Evolutionary conservation across 2,888 invertebrate species (phyloP), one percentile per base, ranked within the genome.

Genomic region (Caenorhabditis sp.): DNA sequence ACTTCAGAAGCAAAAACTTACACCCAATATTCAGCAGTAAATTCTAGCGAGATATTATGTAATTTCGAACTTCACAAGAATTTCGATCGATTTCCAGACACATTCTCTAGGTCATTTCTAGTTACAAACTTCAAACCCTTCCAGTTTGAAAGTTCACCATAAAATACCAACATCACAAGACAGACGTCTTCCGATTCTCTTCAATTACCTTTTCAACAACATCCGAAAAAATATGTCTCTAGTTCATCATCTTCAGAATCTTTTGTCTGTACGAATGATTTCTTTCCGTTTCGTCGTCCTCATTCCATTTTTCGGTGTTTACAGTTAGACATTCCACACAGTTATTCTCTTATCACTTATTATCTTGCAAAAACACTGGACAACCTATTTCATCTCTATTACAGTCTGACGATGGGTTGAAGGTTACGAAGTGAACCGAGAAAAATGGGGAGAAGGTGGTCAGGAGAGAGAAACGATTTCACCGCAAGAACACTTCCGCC

Each of bases 281-380:
- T 66, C 51, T 51, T 19, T n/a, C 51, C 35, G n/a, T n/a, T 51
- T 24, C 51, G 14, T 22, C 54, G 54, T n/a, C 54, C 68, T 63
- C 66, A 51, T 51, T 54, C 31, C 31, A 19, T 66, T 68, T 66
- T 54, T 54, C 24, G 51, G 38, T 68, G 68, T 68, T 68, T 54
- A 68, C 68, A 68, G 68, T 68, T 68, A 68, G 2, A 54, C 49
- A 31, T 66, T 66, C 66, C 66, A 66, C 28, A 64, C 31, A n/a
- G 31, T 64, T 47, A 31, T 47, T 47, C 31, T 28, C 8, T 8
- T 8, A 35, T 35, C 31, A 35, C 31, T 8, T 35, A 35, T 35
- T 35, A 35, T 35, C 35, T 41, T 68, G 66, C 66, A 66, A 66
- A 66, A 66, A 49, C 49, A 51, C 19, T 24, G 26, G 14, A n/a